Evolutionary conservation across 2,113 vertebrate species (phyloP).

Genomic region (Fregetta grallaria): DNA sequence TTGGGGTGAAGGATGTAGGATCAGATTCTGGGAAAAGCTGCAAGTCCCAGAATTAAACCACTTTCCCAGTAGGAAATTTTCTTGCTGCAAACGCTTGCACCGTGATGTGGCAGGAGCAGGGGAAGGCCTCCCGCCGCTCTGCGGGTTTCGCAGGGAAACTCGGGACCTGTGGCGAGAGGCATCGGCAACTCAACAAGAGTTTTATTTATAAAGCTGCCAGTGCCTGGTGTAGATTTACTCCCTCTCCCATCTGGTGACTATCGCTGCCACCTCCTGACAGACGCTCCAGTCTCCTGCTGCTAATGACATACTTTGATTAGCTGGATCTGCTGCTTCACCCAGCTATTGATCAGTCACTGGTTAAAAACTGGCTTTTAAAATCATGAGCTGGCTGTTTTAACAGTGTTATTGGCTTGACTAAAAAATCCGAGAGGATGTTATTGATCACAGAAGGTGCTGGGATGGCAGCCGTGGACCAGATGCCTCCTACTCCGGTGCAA

Average conservation of each 20-base stretch:
- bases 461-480: neutral
- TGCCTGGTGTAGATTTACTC: slow-evolving; percentile 43
- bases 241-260: slow-evolving; percentile 40
- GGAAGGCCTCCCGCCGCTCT: neutral
- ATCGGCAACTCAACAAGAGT: neutral
- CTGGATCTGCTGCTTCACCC: neutral
- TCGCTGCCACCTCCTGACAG: slow-evolving; percentile 41
- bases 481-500: neutral
- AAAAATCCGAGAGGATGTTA: neutral
- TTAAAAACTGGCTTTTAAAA: neutral
- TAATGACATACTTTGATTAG: neutral
- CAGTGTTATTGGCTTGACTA: neutral
- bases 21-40: neutral
- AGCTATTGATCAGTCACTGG: neutral
- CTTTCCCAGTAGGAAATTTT: neutral
- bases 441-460: neutral
- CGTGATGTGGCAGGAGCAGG: accelerated
- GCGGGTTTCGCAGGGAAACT: neutral
- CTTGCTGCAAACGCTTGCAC: neutral
- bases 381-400: neutral
- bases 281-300: neutral
- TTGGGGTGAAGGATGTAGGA: neutral
- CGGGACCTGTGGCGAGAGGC: neutral
- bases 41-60: neutral
- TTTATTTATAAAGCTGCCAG: slow-evolving; percentile 50